Evolutionary conservation across 2,113 vertebrate genomes (phyloP), one percentile per base, ranked within the genome.

Genomic region (Oxygymnocypris stewartii): DNA sequence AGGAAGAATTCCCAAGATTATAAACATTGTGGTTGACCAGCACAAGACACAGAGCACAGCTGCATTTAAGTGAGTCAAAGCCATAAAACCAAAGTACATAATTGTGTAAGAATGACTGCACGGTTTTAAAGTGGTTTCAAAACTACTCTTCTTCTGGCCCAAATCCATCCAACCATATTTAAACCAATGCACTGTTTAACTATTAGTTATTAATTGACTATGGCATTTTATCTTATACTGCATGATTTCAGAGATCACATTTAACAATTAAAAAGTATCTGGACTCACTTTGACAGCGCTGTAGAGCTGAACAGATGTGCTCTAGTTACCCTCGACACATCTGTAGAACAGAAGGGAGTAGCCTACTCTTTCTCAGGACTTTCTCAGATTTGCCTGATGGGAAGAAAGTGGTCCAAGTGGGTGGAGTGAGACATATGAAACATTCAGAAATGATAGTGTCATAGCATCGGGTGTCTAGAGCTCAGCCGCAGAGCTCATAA

Each of bases 341-440:
- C 59, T 54, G 49, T 28, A 71, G 37, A 88, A 49, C 73, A 84
- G 37, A 74, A 8, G 44, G 74, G 79, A 83, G 37, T 78, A 25
- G 11, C 16, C 73, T 12, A 18, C 23, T 18, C 20, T 11, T 74
- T 28, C 25, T 47, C 51, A 47, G 74, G n/a, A 4, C 71, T 85
- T 63, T 54, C 65, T 84, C n/a, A 74, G 31, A 75, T 87, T 75
- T 75, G 54, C 44, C 73, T 85, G 20, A 25, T 42, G 71, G 76
- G 49, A 20, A 57, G 59, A 28, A 42, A 47, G 42, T 83, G n/a
- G 79, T 12, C 79, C 61, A 82, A 18, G 12, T 85, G 75, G 75
- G 80, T 86, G 87, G 75, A 74, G 84, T 40, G 37, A 76, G n/a
- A 71, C 31, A 74, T 73, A 25, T 73, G 40, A 63, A 65, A n/a